Evolutionary conservation across 2,888 invertebrate genomes (phyloP).

Genomic region (Microplitis deprimator): DNA sequence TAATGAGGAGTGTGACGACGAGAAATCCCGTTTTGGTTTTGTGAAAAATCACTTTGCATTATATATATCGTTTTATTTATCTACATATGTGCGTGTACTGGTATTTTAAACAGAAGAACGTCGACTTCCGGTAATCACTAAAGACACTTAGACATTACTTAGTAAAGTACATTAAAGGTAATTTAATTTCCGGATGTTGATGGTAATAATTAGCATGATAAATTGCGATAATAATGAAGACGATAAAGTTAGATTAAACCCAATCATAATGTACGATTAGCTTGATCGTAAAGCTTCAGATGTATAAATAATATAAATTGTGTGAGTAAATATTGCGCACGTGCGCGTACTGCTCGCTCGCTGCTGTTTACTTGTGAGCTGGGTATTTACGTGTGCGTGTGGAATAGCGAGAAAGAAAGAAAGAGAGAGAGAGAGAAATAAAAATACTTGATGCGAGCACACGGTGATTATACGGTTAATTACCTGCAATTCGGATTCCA

Average conservation of each 20-base stretch:
- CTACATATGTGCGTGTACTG: neutral
- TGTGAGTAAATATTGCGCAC: slow-evolving; percentile 22
- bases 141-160: slow-evolving; percentile 42
- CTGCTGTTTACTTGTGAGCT: too few relatives aligned
- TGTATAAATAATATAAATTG: neutral
- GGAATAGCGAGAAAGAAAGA: neutral
- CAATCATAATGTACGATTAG: slow-evolving; percentile 1
- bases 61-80: slow-evolving; percentile 3
- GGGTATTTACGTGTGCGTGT: too few relatives aligned
- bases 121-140: slow-evolving; percentile 40
- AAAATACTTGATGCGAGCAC: slow-evolving; percentile 2
- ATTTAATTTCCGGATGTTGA: neutral
- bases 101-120: neutral
- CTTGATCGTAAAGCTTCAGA: slow-evolving; percentile 6
- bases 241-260: neutral
- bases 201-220: neutral
- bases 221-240: neutral
- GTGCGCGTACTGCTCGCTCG: slow-evolving; percentile 8
- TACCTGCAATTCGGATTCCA: slow-evolving; percentile 31
- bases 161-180: neutral
- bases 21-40: slow-evolving; percentile 24
- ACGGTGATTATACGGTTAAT: slow-evolving; percentile 32
- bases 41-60: slow-evolving; percentile 30
- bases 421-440: neutral
- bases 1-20: neutral